Conservation (phyloP, 2,797 vertebrate genomes). For the Acanthiza pusilla region DNA sequence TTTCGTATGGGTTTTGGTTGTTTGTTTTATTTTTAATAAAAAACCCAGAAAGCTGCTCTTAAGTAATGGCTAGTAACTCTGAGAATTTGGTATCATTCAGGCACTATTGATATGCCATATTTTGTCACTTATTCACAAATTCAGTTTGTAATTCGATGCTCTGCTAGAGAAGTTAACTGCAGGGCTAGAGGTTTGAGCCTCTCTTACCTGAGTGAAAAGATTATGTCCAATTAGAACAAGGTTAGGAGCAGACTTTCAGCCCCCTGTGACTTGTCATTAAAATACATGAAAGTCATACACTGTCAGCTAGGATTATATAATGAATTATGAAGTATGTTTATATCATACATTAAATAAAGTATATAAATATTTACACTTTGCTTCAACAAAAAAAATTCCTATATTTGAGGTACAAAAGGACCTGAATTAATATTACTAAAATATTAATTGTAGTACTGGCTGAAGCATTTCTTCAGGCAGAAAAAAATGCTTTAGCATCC, state of each 20-base stretch:
- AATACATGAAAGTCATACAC: background rate
- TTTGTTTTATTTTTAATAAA: background rate
- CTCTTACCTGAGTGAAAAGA: background rate
- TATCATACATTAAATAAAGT: background rate
- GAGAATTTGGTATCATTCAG: background rate
- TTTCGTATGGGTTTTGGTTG: background rate
- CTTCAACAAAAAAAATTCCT: background rate
- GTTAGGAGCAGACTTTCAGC: background rate
- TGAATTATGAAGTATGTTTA: background rate
- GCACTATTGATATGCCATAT: background rate
- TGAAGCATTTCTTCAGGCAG: background rate
- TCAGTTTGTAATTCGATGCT: background rate
- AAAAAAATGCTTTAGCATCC: background rate
- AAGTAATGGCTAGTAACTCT: background rate
- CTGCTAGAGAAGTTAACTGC: background rate
- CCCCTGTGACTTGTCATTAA: background rate
- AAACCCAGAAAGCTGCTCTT: background rate
- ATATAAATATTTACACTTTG: background rate
- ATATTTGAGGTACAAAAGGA: background rate
- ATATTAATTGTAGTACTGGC: background rate
- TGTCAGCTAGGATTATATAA: background rate
- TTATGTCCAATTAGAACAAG: background rate
- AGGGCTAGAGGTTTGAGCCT: background rate
- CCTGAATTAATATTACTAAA: background rate
- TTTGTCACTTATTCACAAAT: background rate